Conservation (phyloP, 2,888 invertebrate species). For the Cryptophagus acutangulus region DNA sequence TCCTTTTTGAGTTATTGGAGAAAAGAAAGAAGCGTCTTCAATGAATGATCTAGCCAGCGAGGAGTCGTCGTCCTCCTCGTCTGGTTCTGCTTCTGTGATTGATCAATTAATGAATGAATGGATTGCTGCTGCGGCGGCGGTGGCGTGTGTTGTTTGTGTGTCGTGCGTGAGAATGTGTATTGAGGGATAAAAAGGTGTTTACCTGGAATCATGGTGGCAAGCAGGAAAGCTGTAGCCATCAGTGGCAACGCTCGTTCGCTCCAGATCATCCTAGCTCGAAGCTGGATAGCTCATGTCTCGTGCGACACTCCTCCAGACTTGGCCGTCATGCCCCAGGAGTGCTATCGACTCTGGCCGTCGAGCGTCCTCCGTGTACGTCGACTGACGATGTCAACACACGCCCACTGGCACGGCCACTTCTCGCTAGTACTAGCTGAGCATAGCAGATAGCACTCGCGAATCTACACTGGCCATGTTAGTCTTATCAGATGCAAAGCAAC, state of each 20-base stretch:
- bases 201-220: slow-evolving; percentile 47
- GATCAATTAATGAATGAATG: too few relatives aligned
- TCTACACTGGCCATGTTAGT: slow-evolving; percentile 40
- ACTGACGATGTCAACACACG: slow-evolving; percentile 24
- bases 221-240: slow-evolving; percentile 45
- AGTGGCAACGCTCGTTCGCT: slow-evolving; percentile 42
- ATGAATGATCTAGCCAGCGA: too few relatives aligned
- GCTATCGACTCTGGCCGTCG: slow-evolving; percentile 27
- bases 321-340: slow-evolving; percentile 44
- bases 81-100: too few relatives aligned
- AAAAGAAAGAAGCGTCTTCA: not conserved
- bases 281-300: slow-evolving; percentile 40
- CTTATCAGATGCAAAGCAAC: slow-evolving; percentile 19
- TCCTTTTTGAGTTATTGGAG: not conserved
- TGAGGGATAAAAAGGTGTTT: slow-evolving; percentile 25
- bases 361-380: slow-evolving; percentile 18
- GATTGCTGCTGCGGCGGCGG: too few relatives aligned
- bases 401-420: slow-evolving; percentile 25
- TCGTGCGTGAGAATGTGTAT: not conserved
- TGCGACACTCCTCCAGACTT: slow-evolving; percentile 43
- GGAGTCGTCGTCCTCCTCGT: too few relatives aligned
- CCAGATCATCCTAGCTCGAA: slow-evolving; percentile 44
- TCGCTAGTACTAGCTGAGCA: slow-evolving; percentile 43
- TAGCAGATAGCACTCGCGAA: slow-evolving; percentile 37
- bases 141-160: too few relatives aligned